Conservation (phyloP, 2,888 invertebrate genomes). For the Lycaena phlaeas region DNA sequence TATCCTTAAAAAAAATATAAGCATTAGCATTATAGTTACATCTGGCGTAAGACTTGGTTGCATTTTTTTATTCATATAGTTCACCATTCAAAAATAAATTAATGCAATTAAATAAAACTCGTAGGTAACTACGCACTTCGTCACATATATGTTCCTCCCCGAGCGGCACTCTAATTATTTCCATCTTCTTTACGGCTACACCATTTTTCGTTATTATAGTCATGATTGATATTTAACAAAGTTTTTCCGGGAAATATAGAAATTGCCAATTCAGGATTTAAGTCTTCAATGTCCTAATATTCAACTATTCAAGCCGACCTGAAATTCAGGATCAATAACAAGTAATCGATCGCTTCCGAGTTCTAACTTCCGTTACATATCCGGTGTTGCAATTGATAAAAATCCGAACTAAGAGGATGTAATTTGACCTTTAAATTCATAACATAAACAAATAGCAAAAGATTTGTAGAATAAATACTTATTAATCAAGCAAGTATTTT, state of each 20-base stretch:
- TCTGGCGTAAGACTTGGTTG: too few species aligned
- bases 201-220: constrained; percentile 85
- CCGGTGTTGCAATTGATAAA: too few species aligned
- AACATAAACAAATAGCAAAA: not conserved
- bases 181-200: constrained; percentile 76
- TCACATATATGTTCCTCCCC: constrained; percentile 57
- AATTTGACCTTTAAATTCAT: not conserved
- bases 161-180: constrained; percentile 77
- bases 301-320: not conserved
- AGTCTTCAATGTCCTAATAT: not conserved
- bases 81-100: not conserved
- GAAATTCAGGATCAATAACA: constrained; percentile 2
- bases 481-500: too few species aligned
- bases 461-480: too few species aligned
- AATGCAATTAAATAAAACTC: too few species aligned
- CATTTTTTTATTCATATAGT: not conserved
- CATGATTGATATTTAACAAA: constrained; percentile 64
- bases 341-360: constrained; percentile 1
- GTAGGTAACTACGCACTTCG: constrained; percentile 35
- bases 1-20: constrained; percentile 12
- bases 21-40: not conserved
- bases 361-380: constrained; percentile 13
- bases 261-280: too few species aligned
- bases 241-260: not conserved
- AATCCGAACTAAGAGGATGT: too few species aligned